These are phyloP conservation scores for Rhea americana DNA, from an alignment of 2,113 vertebrate species.

Conservation along the genomic window DNA sequence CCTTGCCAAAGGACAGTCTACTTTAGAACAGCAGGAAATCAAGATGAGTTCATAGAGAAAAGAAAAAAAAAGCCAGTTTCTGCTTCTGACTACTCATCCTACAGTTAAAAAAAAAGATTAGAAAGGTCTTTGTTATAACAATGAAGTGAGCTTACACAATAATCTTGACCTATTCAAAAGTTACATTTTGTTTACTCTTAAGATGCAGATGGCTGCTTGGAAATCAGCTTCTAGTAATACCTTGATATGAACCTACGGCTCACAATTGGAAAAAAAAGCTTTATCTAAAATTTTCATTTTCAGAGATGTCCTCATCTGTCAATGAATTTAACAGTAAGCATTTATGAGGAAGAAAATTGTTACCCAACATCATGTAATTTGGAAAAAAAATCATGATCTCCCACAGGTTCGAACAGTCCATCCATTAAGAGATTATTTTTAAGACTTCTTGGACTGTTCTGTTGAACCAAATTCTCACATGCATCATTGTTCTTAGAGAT, in stretches of 20 bases:
- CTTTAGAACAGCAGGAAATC: slow-evolving; percentile 23
- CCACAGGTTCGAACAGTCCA: background rate
- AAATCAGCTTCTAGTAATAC: background rate
- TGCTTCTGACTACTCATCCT: background rate
- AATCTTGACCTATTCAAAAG: background rate
- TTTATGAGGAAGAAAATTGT: background rate
- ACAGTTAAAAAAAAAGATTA: background rate
- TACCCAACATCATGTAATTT: background rate
- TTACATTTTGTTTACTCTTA: background rate
- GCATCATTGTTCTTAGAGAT: background rate
- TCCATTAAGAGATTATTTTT: background rate
- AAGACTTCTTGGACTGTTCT: background rate
- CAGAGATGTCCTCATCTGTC: background rate
- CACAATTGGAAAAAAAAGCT: background rate
- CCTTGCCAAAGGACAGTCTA: background rate
- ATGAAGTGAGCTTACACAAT: background rate
- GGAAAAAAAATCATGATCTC: background rate
- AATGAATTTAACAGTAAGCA: background rate
- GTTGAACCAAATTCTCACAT: background rate
- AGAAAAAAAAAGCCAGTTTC: background rate
- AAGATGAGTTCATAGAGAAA: background rate
- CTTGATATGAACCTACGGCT: background rate
- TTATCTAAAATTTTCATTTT: background rate
- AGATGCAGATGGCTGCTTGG: background rate
- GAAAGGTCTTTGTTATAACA: background rate